Percentiles rank a stretch among this genome's conserved stretches.
Evolutionary conservation across 2,113 vertebrate genomes (phyloP).

Genomic region (Sturnus vulgaris): DNA sequence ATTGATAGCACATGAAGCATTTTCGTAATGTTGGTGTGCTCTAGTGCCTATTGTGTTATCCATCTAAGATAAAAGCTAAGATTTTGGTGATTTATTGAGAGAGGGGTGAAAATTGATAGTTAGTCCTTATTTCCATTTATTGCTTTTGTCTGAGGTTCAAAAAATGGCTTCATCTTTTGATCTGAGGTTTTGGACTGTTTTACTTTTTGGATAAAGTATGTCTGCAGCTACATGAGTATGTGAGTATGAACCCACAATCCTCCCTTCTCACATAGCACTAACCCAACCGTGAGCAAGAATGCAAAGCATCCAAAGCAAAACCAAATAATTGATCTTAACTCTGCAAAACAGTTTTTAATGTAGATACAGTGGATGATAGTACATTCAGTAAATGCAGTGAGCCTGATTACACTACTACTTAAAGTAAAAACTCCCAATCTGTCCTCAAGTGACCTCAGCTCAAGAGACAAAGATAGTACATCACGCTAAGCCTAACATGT

Average conservation of each 20-base stretch:
- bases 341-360: not conserved
- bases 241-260: slow-evolving; percentile 1
- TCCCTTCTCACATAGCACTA: slow-evolving; percentile 46
- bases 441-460: slow-evolving; percentile 2
- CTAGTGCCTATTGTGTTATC: slow-evolving; percentile 52
- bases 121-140: slow-evolving; percentile 50
- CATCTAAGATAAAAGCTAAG: slow-evolving; percentile 50
- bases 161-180: slow-evolving; percentile 46
- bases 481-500: not conserved
- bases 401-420: not conserved
- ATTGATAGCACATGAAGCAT: slow-evolving; percentile 63
- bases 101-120: slow-evolving; percentile 47
- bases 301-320: slow-evolving; percentile 53
- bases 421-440: not conserved
- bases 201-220: slow-evolving; percentile 34
- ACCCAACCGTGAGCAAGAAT: slow-evolving; percentile 55
- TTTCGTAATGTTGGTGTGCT: slow-evolving; percentile 52
- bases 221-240: not conserved
- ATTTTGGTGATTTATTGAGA: slow-evolving; percentile 49
- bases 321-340: slow-evolving; percentile 46
- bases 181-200: slow-evolving; percentile 46
- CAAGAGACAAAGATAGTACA: not conserved
- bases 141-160: slow-evolving; percentile 52
- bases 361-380: not conserved
- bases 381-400: not conserved